Evolutionary conservation across 2,888 invertebrate species (phyloP).

Genomic region (Vannuccia rotundouncinata): DNA sequence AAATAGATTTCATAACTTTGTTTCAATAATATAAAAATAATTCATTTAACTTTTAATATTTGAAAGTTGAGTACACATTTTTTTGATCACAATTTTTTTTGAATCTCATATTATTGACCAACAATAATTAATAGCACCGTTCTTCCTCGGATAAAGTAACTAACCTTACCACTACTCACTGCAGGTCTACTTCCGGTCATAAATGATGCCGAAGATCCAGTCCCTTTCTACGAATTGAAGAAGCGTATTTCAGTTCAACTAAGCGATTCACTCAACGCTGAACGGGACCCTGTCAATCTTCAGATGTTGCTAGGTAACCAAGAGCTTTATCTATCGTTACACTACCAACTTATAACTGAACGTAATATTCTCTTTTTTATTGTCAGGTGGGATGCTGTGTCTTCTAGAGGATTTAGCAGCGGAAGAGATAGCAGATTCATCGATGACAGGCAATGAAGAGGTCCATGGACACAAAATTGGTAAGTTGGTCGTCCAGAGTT

Average conservation of each 20-base stretch:
- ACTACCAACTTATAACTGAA: too few species aligned
- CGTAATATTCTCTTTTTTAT: too few species aligned
- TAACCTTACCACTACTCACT: too few species aligned
- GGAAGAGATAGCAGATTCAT: not conserved
- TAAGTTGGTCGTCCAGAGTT: too few species aligned
- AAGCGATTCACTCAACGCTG: conserved; percentile 75
- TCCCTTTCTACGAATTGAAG: conserved; percentile 51
- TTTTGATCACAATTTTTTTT: too few species aligned
- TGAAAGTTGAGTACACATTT: too few species aligned
- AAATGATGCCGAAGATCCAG: conserved; percentile 43
- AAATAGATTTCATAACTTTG: too few species aligned
- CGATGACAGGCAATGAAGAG: not conserved
- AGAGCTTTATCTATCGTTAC: conserved; percentile 40
- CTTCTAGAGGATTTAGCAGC: conserved; percentile 9
- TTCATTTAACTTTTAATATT: too few species aligned
- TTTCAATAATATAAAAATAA: too few species aligned
- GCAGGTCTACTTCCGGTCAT: conserved; percentile 45
- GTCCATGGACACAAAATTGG: not conserved
- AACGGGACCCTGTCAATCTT: conserved; percentile 75
- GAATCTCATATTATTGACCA: too few species aligned
- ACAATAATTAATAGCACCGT: too few species aligned
- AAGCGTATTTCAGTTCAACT: conserved; percentile 63
- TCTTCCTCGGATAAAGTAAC: too few species aligned
- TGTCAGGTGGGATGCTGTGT: conserved; percentile 42
- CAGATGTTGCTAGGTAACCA: conserved; percentile 71